Base-by-base conservation (phyloP, 2,797 vertebrate genomes). In the Limosa lapponica region DNA sequence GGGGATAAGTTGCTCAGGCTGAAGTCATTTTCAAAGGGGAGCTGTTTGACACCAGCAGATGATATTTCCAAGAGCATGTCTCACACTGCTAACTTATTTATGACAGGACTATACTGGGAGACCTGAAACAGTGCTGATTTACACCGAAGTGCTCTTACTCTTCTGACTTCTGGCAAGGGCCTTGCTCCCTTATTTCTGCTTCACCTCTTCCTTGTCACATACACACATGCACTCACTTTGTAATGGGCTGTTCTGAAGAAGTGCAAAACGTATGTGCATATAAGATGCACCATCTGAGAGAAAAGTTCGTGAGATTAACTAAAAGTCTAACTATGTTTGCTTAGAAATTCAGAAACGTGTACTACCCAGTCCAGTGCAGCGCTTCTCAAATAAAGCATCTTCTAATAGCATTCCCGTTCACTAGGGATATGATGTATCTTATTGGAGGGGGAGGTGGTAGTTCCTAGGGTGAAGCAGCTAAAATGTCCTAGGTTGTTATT, bases 161-260 rank as follows among this genome's bases (percentile, higher is more conserved):
- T 20, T 8, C 49, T 71, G 87, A 49, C 16, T 43, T 48, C 43
- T 36, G 12, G 20, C 39, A 32, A 32, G 16, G 34, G 34, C 73
- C 43, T 59, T 16, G 28, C 43, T 57, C 27, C 4, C 32, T 32
- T 6, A 2, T 16, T 30, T 82, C 62, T 69, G 62, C 59, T 43
- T 39, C 28, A 16, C n/a, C 58, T 25, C 62, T 3, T 48, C 22
- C 24, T 58, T 51, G 16, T 2, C 41, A 5, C 0, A 4, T 4
- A 22, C 69, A 28, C 41, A 20, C 41, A 5, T 2, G 8, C 3
- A 10, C 30, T 69, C 22, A 11, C 48, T 2, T 0, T 3, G 34
- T 1, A 7, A 39, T 0, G n/a, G 48, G 13, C 34, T 67, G 51
- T 0, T 57, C 49, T 65, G 10, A 19, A 2, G 17, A n/a, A 36